A percentile compares a stretch with the other conserved stretches of the same genome.
Evolutionary conservation across 2,113 vertebrate species (phyloP).

Genomic region (Pteropus alecto): DNA sequence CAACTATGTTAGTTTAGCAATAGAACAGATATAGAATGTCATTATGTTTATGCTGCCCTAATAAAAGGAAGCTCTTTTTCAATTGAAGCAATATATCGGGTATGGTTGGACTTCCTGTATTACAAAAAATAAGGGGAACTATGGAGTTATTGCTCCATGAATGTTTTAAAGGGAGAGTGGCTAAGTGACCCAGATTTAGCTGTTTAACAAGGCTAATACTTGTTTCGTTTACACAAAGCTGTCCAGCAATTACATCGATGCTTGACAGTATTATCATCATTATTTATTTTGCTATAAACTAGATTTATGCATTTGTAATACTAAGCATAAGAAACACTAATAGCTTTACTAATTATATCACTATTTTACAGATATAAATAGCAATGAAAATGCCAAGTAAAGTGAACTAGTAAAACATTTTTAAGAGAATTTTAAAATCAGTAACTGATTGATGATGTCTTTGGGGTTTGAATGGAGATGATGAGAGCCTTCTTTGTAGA

Average conservation of each 20-base stretch:
- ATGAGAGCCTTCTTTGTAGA: slow-evolving; percentile 40
- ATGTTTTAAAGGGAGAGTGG: slow-evolving; percentile 50
- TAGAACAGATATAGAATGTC: neutral
- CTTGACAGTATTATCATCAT: slow-evolving; percentile 80
- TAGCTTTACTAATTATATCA: slow-evolving; percentile 85
- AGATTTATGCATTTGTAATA: slow-evolving; percentile 82
- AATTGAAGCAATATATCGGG: neutral
- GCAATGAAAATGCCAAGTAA: slow-evolving; percentile 83
- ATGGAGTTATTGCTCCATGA: neutral
- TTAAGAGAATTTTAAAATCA: slow-evolving; percentile 83
- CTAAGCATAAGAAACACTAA: slow-evolving; percentile 84
- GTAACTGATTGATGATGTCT: slow-evolving; percentile 78
- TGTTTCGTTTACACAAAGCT: slow-evolving; percentile 74
- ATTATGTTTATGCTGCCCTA: neutral
- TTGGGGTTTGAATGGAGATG: slow-evolving; percentile 66
- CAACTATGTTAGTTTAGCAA: neutral
- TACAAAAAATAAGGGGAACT: neutral
- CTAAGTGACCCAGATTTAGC: slow-evolving; percentile 73
- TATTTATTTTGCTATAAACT: slow-evolving; percentile 82
- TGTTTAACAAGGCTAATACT: slow-evolving; percentile 73
- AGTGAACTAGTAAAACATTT: slow-evolving; percentile 82
- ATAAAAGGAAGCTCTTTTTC: neutral
- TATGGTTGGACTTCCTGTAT: neutral
- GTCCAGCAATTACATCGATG: slow-evolving; percentile 76
- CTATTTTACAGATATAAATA: slow-evolving; percentile 82